phyloP scores from a whole-genome alignment of 2,888 invertebrate species.

The Calephelis perditalis region DNA sequence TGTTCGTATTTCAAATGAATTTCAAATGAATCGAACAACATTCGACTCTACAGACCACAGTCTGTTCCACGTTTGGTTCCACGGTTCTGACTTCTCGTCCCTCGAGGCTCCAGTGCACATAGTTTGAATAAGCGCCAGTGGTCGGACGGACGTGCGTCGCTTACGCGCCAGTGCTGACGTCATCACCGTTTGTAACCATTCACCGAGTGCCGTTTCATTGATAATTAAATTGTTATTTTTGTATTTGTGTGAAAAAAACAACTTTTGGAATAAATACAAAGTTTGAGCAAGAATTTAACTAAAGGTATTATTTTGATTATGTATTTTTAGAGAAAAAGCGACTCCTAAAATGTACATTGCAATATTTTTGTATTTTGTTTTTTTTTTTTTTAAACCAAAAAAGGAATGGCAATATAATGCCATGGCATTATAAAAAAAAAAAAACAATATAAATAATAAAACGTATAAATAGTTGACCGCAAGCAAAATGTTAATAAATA shows the following conservation, averaged over 20 bases:
- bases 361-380: too few relatives aligned
- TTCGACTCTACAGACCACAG: slow-evolving; percentile 7
- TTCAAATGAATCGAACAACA: slow-evolving; percentile 1
- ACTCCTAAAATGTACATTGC: too few relatives aligned
- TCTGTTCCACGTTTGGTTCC: neutral
- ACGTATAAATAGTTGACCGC: neutral
- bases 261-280: slow-evolving; percentile 4
- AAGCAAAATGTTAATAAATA: neutral
- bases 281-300: neutral
- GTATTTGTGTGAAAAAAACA: neutral
- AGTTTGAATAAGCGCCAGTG: slow-evolving; percentile 15
- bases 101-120: slow-evolving; percentile 9
- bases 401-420: too few relatives aligned
- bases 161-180: slow-evolving; percentile 11
- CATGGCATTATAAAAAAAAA: neutral
- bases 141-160: slow-evolving; percentile 18
- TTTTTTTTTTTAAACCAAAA: too few relatives aligned
- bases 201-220: slow-evolving; percentile 8
- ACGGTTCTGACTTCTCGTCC: slow-evolving; percentile 7
- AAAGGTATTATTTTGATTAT: too few relatives aligned
- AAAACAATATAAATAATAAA: neutral
- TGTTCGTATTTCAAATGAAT: slow-evolving; percentile 1
- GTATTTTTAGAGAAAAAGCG: too few relatives aligned
- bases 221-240: slow-evolving; percentile 8
- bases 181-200: slow-evolving; percentile 9